Percentiles rank a stretch among this genome's conserved stretches.
These are phyloP conservation scores for Lithophane leautieri DNA, from an alignment of 2,888 invertebrate genomes.

Conservation along the genomic window DNA sequence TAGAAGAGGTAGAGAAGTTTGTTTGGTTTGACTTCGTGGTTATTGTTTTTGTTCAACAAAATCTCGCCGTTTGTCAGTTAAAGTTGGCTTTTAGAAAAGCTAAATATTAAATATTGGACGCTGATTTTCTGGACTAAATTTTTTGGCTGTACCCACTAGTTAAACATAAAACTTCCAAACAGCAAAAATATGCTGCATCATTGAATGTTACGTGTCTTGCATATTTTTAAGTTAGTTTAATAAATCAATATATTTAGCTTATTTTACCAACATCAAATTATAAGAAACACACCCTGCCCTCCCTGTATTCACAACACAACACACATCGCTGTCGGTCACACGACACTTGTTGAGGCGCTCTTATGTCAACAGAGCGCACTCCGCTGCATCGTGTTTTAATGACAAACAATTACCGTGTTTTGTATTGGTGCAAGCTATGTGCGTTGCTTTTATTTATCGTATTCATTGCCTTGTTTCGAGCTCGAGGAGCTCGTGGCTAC, in stretches of 20 bases:
- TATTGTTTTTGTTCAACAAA: background rate
- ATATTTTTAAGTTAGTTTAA: background rate
- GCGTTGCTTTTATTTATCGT: background rate
- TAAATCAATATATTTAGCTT: background rate
- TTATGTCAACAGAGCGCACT: constrained; percentile 10
- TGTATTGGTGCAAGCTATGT: background rate
- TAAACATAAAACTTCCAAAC: background rate
- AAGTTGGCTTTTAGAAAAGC: background rate
- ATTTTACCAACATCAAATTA: background rate
- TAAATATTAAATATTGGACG: background rate
- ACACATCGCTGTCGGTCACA: constrained; percentile 7
- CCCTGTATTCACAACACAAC: background rate
- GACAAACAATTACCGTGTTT: constrained; percentile 16
- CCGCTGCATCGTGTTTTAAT: background rate
- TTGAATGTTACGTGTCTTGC: background rate
- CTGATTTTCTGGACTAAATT: background rate
- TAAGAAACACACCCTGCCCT: too few relatives aligned
- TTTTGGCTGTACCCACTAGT: background rate
- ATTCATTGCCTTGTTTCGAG: too few relatives aligned
- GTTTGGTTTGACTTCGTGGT: constrained; percentile 17
- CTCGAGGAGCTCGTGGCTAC: too few relatives aligned
- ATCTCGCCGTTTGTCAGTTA: background rate
- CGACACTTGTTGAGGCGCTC: constrained; percentile 35
- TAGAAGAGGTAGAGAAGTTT: constrained; percentile 12
- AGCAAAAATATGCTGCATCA: background rate